These are phyloP conservation scores for Chrysina gloriosa DNA, from an alignment of 2,888 invertebrate species.

Conservation along the genomic window DNA sequence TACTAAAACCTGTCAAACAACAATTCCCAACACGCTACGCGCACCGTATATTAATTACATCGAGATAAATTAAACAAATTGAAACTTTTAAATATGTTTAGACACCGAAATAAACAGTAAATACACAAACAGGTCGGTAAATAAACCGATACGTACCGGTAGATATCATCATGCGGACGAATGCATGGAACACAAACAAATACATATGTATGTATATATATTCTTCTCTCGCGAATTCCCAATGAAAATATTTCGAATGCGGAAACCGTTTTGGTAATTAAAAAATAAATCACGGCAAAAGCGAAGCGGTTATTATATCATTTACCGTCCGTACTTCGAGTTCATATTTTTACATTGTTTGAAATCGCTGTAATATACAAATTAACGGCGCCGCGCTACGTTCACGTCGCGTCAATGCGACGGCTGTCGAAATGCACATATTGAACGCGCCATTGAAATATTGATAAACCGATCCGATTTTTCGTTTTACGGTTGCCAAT, in stretches of 20 bases:
- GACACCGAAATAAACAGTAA: not conserved
- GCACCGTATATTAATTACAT: not conserved
- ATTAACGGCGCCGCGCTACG: constrained; percentile 1
- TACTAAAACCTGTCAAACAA: no score
- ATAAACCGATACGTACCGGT: not conserved
- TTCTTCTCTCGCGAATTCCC: not conserved
- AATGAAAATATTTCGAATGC: constrained; percentile 36
- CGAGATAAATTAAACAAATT: not conserved
- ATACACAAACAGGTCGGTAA: not conserved
- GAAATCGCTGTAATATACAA: constrained; percentile 19
- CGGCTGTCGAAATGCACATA: no score
- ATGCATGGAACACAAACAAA: not conserved
- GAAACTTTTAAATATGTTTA: not conserved
- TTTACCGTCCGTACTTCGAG: constrained; percentile 20
- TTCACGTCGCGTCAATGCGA: no score
- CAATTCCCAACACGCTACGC: no score
- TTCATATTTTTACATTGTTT: constrained; percentile 23
- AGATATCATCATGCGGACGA: not conserved
- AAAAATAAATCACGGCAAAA: constrained; percentile 37
- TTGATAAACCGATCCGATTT: constrained; percentile 2
- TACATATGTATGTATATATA: no score
- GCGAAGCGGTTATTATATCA: constrained; percentile 36
- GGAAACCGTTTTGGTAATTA: constrained; percentile 33
- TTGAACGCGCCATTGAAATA: constrained; percentile 1
- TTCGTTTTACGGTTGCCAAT: no score